Conservation (phyloP, 64 coral and sea anemone species). For the Stichodactyla helianthus region DNA sequence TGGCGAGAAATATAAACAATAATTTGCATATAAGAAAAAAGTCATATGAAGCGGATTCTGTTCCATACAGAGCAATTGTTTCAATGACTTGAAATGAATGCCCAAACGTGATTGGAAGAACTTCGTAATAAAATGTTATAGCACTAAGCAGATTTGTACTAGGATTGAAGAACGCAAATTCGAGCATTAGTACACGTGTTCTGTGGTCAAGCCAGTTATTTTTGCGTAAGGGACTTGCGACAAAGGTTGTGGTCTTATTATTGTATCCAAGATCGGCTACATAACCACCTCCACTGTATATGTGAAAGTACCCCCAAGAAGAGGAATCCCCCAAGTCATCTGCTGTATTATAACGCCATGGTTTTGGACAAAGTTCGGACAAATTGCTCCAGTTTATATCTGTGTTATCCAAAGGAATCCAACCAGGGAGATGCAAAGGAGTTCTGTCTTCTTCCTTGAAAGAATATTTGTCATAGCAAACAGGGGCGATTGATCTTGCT, state of each 20-base stretch:
- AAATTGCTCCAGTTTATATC: not conserved
- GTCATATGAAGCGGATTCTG: constrained; percentile 26
- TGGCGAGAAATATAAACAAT: constrained; percentile 45
- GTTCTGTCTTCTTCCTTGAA: constrained; percentile 13
- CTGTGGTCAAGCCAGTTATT: constrained; percentile 46
- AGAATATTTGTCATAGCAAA: constrained; percentile 36
- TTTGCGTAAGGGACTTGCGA: not conserved
- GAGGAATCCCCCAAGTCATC: not conserved
- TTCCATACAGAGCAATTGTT: constrained; percentile 50
- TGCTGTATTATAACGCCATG: constrained; percentile 56
- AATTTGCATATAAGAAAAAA: constrained; percentile 48
- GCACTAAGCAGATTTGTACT: constrained; percentile 47
- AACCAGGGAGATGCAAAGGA: constrained; percentile 16
- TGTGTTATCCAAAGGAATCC: constrained; percentile 17
- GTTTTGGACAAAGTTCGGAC: constrained; percentile 42
- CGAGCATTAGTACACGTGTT: constrained; percentile 55
- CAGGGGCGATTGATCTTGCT: not conserved
- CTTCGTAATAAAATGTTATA: constrained; percentile 51
- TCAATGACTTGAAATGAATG: constrained; percentile 26
- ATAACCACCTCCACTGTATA: constrained; percentile 68
- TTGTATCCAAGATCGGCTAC: constrained; percentile 53
- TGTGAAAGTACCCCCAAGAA: not conserved
- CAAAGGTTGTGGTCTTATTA: constrained; percentile 1
- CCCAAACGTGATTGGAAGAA: constrained; percentile 19
- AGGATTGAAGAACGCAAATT: constrained; percentile 51